Base-by-base conservation (phyloP, 2,888 invertebrate species). In the Morinoia aosen region DNA sequence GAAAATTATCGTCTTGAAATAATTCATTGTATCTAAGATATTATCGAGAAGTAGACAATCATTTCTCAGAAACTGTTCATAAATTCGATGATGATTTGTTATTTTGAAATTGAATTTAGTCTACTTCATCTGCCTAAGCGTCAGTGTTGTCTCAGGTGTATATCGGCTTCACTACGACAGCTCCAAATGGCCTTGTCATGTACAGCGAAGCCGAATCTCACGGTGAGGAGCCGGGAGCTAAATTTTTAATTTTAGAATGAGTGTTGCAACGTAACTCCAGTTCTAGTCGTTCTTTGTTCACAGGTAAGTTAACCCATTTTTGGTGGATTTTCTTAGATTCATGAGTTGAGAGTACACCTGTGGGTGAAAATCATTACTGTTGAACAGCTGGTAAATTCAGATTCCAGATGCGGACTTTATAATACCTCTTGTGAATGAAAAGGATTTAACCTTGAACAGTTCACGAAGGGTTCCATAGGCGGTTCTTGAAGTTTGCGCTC, bases 121-220 rank as follows among this genome's bases (percentile, higher is more conserved):
- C 25, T 76, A 33, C 25, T 76, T 0, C 76, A 16, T 76, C 25
- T 25, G 19, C 33, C 10, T 16, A 76, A 76, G 25, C 7, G 0
- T 76, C 33, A 25, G 76, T 25, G 3, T 88, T 48, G 48, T 56
- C 19, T 39, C 95, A 96, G 96, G 94, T 96, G 40, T 96, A 96
- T 76, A 95, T 96, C n/a, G 96, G 96, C 88, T 96, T 96, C 95
- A 96, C 96, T n/a, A 95, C 96, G 19, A 95, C 96, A 58, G 95
- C 95, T 39, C 91, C 95, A 39, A 96, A 96, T 40, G 96, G 96
- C 39, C 95, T 96, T 48, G 95, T 96, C 91, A 88, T 95, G 12
- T 96, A 96, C 95, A 96, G 96, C 94, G 96, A 96, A 94, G 96
- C 96, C 25, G 95, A 96, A 16, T 76, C 95, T 14, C 95, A 96